Evolutionary conservation across 35 echinoderm and acorn worm genomes (phyloP).

Genomic region (Apostichopus japonicus): DNA sequence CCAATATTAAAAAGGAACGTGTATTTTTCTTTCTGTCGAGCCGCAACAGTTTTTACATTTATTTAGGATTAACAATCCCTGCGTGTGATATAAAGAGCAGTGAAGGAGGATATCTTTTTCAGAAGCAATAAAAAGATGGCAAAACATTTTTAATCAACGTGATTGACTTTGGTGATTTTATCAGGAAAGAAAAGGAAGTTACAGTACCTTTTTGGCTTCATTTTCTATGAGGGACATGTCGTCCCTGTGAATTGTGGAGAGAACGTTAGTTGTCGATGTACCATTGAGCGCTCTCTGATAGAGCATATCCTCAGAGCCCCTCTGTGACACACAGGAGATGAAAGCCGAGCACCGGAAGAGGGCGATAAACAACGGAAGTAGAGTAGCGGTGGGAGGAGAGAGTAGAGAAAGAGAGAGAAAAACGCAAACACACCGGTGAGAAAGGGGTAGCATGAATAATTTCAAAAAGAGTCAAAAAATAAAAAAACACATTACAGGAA

Average conservation of each 20-base stretch:
- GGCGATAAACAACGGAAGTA: constrained; percentile 44
- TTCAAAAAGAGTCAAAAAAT: constrained; percentile 50
- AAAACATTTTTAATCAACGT: constrained; percentile 42
- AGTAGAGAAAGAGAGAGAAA: constrained; percentile 64
- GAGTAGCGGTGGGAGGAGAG: constrained; percentile 57
- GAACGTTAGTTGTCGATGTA: constrained; percentile 63
- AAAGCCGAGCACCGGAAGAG: constrained; percentile 36
- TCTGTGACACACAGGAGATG: constrained; percentile 51
- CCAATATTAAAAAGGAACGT: not conserved
- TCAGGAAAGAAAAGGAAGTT: constrained; percentile 47
- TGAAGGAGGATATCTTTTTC: not conserved
- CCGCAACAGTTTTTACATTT: not conserved
- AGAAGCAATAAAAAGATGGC: constrained; percentile 31
- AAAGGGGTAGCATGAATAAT: constrained; percentile 58
- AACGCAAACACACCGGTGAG: constrained; percentile 65
- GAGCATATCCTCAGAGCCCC: constrained; percentile 63
- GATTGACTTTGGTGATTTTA: constrained; percentile 10
- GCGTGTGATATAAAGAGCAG: constrained; percentile 1
- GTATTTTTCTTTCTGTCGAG: not conserved
- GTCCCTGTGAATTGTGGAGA: constrained; percentile 61
- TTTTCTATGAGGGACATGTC: constrained; percentile 65
- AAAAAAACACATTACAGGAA: constrained; percentile 34
- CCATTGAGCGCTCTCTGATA: constrained; percentile 59
- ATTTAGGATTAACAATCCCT: not conserved
- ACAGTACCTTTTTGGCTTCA: constrained; percentile 64